These are phyloP conservation scores for Zaprionus kolodkinae DNA, from an alignment of 1,140 invertebrate species.

Conservation along the genomic window DNA sequence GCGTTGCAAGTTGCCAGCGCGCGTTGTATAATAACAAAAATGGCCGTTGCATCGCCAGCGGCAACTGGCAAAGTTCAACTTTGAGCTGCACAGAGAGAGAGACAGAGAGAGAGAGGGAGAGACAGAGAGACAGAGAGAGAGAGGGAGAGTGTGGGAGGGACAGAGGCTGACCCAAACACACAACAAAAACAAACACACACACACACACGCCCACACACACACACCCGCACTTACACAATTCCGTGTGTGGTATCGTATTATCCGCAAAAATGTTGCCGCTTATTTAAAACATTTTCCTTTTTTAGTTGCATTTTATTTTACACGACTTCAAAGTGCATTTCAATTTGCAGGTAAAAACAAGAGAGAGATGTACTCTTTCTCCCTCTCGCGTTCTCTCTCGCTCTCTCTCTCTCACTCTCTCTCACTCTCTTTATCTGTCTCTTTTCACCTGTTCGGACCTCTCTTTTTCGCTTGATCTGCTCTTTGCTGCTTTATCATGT, in stretches of 20 bases:
- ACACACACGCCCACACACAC: not conserved
- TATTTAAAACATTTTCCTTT: conserved; percentile 31
- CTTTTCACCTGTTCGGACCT: too few relatives aligned
- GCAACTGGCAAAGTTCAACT: conserved; percentile 12
- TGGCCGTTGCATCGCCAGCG: conserved; percentile 17
- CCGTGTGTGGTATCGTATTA: conserved; percentile 9
- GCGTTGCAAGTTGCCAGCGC: conserved; percentile 34
- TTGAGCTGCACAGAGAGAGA: not conserved
- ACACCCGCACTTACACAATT: not conserved
- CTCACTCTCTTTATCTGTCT: too few relatives aligned
- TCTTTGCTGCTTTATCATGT: not conserved
- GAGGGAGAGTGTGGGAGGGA: not conserved
- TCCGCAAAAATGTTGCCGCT: conserved; percentile 33
- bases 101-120: not conserved
- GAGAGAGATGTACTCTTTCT: too few relatives aligned
- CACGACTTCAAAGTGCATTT: conserved; percentile 4
- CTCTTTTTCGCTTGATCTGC: not conserved
- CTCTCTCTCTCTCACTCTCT: too few relatives aligned
- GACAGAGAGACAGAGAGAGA: not conserved
- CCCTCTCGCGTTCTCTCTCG: too few relatives aligned
- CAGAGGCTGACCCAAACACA: not conserved
- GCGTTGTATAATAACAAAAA: conserved; percentile 43
- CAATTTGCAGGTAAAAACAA: not conserved
- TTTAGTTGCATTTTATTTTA: conserved; percentile 11
- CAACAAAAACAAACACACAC: conserved; percentile 6